Evolutionary conservation across 1,140 invertebrate species (phyloP).

Genomic region (Zaprionus ornatus): DNA sequence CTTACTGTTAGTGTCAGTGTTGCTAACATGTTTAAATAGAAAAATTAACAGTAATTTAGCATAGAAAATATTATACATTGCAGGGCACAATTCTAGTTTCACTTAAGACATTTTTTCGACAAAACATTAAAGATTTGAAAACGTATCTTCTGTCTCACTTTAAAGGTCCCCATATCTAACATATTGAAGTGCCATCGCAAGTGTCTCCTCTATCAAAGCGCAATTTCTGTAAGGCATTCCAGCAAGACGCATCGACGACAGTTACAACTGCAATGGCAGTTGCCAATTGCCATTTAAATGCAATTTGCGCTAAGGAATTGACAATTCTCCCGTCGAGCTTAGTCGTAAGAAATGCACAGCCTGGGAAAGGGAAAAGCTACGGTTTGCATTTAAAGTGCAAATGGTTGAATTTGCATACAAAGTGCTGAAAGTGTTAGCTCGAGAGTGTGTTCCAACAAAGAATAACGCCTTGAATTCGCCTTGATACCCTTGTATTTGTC

Average conservation of each 20-base stretch:
- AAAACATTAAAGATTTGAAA: too few species aligned
- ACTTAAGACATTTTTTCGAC: too few species aligned
- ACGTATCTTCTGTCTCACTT: background rate
- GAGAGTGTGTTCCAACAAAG: background rate
- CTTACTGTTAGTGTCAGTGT: background rate
- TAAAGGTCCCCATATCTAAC: background rate
- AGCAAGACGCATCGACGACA: background rate
- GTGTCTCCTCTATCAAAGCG: constrained; percentile 22
- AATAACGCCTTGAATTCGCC: background rate
- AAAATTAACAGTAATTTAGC: background rate
- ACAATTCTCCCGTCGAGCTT: constrained; percentile 12
- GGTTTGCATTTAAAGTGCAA: constrained; percentile 9
- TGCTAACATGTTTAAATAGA: background rate
- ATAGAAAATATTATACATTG: background rate
- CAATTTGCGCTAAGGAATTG: constrained; percentile 35
- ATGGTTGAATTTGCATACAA: constrained; percentile 27
- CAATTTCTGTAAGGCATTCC: constrained; percentile 4
- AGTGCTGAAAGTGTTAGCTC: background rate
- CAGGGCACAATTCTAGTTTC: background rate
- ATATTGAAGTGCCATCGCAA: background rate
- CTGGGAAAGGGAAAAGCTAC: background rate
- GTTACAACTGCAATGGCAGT: constrained; percentile 1
- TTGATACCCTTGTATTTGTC: background rate
- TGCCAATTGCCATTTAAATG: constrained; percentile 26
- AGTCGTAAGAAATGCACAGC: constrained; percentile 19